Evolutionary conservation across 1,140 invertebrate genomes (phyloP), one percentile per base, ranked within the genome.

Genomic region (Lepidotrigona ventralis): DNA sequence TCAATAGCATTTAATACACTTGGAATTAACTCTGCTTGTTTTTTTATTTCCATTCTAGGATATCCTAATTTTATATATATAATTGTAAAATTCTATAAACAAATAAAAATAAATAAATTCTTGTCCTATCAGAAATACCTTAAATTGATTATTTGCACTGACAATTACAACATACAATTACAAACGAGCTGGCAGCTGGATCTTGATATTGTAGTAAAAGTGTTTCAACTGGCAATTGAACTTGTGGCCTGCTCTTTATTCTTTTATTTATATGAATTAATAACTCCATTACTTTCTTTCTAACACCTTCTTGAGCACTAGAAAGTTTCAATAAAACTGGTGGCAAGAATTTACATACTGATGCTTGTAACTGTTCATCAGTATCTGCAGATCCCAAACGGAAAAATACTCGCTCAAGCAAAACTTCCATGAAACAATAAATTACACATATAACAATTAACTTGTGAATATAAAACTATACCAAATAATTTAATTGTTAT

Each of bases 51-150:
- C 85, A 98, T 94, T 84, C 98, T 94, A 3, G 98, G 97, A 95
- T 96, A 99, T 26, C 98, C 98, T 95, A 98, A 96, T 93, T 98
- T 98, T 68, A 99, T 97, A 91, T 99, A 99, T 90, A 99, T 98
- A 77, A 99, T 98, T 68, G 97, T 97, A 92, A 99, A 99, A 94
- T 99, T 99, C 96, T 98, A 94, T 46, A 96, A 95, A 90, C 85
- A 81, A 53, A 81, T 46, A 66, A 54, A 54, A 29, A 81, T 63
- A 79, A 84, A 84, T 79, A 77, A 60, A 79, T 54, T 84, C 66
- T 51, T 54, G 17, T 8, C 26, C n/a, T 29, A 23, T 69, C 17
- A 39, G 76, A 85, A 60, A 71, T 84, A 73, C 54, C 87, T 21
- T 74, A 71, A 33, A 74, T 17, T 21, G 14, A 53, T 63, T 53